Conservation (phyloP, 2,797 vertebrate genomes). For the Hyperoplus lanceolatus region DNA sequence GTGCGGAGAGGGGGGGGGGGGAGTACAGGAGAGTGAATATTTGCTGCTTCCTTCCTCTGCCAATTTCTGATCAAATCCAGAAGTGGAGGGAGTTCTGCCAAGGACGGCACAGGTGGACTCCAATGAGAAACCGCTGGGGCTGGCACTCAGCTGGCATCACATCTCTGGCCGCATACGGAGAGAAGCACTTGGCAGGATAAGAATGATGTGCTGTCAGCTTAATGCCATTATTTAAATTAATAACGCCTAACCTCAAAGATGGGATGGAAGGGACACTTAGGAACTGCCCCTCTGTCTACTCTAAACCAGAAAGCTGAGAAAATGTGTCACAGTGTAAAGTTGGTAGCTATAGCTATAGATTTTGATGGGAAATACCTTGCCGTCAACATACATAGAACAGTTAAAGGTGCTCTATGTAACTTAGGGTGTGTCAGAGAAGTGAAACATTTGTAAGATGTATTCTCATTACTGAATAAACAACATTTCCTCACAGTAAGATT, state of each 20-base stretch:
- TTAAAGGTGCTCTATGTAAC: too few relatives aligned
- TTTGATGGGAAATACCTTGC: background rate
- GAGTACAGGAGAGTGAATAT: slow-evolving; percentile 41
- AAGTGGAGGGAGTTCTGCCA: slow-evolving; percentile 43
- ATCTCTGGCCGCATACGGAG: slow-evolving; percentile 23
- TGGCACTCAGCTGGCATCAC: slow-evolving; percentile 42
- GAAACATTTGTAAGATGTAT: background rate
- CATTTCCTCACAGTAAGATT: too few relatives aligned
- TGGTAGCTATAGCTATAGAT: background rate
- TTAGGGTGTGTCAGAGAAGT: too few relatives aligned
- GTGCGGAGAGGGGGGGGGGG: background rate
- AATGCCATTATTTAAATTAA: slow-evolving; percentile 48
- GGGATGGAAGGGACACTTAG: slow-evolving; percentile 17
- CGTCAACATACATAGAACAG: too few relatives aligned
- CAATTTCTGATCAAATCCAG: slow-evolving; percentile 62
- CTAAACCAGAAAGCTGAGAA: slow-evolving; percentile 5
- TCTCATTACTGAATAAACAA: too few relatives aligned
- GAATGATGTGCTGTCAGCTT: slow-evolving; percentile 52
- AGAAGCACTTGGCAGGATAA: slow-evolving; percentile 20
- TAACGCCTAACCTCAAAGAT: slow-evolving; percentile 45
- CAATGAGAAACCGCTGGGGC: slow-evolving; percentile 55
- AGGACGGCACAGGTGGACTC: slow-evolving; percentile 75
- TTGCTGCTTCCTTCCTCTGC: slow-evolving; percentile 28
- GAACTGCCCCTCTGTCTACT: background rate
- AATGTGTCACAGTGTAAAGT: background rate